Evolutionary conservation across 92 coral and sea anemone species (phyloP), one percentile per base, ranked within the genome.

Genomic region (Montipora capitata): DNA sequence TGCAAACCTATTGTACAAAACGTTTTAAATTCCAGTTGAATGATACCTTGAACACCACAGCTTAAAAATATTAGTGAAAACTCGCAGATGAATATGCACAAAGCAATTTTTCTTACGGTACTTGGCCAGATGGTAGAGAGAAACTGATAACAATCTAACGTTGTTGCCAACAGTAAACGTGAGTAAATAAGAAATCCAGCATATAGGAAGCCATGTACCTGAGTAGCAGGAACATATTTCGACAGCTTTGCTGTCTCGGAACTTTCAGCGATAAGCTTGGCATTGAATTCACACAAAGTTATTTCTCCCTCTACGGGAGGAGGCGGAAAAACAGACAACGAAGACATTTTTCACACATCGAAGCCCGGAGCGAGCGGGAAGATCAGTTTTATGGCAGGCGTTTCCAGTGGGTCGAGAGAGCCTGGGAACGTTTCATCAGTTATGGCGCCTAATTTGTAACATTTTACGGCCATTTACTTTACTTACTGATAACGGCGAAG

Each of bases 271-370:
- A 90, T 82, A 56, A 90, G 91, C 61, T 83, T 90, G 18, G 98
- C 89, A 80, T 97, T 97, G 58, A 87, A 88, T 90, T 97, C 99
- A 74, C 94, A 94, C 40, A 97, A 77, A 14, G 99, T 97, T 39
- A 95, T 70, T 45, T 92, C 92, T 16, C 94, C 96, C 35, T 80
- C 80, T 59, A 86, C 41, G 13, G 97, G 90, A 59, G 99, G 99
- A 38, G 91, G 72, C 13, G 96, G 98, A 74, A 97, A 97, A 11
- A 92, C 94, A 15, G 96, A 91, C 65, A 97, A 78, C 58, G 89
- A 88, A 41, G 98, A 95, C 98, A 95, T 95, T 8, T 44, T 12
- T 8, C 2, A 4, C 0, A 39, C 20, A 15, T 67, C 14, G 0
- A 1, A 42, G 51, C 69, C 54, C 56, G 27, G 75, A 85, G 86